Evolutionary conservation across 2,113 vertebrate species (phyloP), one percentile per base, ranked within the genome.

Genomic region (Elephantulus edwardii): DNA sequence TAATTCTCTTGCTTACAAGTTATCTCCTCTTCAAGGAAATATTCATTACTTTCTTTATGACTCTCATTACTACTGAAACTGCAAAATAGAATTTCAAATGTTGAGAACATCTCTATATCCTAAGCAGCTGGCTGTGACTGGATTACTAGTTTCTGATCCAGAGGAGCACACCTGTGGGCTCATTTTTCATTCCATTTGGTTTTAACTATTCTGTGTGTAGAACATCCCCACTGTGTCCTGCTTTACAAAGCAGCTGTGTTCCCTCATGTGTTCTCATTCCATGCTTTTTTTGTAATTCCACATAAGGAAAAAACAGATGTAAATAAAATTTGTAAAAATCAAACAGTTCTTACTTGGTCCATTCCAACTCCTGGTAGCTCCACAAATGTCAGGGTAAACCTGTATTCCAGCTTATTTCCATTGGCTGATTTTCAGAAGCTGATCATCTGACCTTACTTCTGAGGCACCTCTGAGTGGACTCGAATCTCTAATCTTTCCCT

Each of bases 1-100:
- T 6, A 80, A 83, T 68, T 91, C 88, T 58, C 60, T 89, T 92
- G 58, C 86, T 64, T 91, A 78, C 40, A 75, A 72, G n/a, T 64
- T 89, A 26, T 68, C 68, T 71, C 86, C 44, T 40, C 11, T 80
- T 88, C 46, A 62, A 44, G 46, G 5, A 80, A 42, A 80, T 79
- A 76, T 16, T 82, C 35, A 83, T 50, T 86, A 72, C 20, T 26
- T 82, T 82, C 38, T 64, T 88, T 86, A 91, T 66, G 26, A 38
- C 52, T 80, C 44, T 19, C 33, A 71, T 80, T 81, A 80, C 50
- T 80, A 60, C 6, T 74, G 11, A 92, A 83, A 72, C 17, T 68
- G 44, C 44, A 93, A 92, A 89, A 76, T 33, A 62, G 60, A 66
- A 80, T 60, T 70, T 70, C 19, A 71, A 92, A 71, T 24, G 71